Percentiles rank a stretch among this genome's conserved stretches.
Evolutionary conservation across 92 coral and sea anemone species (phyloP).

Genomic region (Diadumene lineata): DNA sequence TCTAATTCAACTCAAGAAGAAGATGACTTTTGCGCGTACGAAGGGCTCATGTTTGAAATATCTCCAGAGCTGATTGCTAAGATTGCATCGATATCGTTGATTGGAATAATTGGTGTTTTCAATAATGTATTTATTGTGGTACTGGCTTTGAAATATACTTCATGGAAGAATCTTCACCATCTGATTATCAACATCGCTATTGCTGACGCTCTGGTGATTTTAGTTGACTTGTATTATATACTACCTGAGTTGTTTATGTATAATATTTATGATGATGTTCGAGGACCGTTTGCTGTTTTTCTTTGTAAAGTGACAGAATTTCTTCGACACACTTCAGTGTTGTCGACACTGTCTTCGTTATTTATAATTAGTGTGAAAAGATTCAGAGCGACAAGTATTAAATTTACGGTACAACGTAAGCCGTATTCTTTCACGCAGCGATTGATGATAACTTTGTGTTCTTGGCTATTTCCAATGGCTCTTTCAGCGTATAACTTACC

Average conservation of each 20-base stretch:
- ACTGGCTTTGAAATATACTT: neutral
- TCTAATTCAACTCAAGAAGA: no score
- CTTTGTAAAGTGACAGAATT: neutral
- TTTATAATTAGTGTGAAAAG: neutral
- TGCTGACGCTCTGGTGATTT: neutral
- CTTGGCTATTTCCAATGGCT: neutral
- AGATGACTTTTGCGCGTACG: neutral
- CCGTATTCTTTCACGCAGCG: neutral
- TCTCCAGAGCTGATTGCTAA: neutral
- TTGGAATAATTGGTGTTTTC: neutral
- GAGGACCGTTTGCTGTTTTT: neutral
- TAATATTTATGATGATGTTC: neutral
- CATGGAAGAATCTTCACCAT: neutral
- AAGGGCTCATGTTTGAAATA: neutral
- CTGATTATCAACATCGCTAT: conserved; percentile 2
- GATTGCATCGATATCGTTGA: neutral
- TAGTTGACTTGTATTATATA: neutral
- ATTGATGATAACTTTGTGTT: neutral
- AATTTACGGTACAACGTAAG: neutral
- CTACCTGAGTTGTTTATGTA: neutral
- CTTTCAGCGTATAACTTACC: neutral
- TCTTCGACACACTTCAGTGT: neutral
- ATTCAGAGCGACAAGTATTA: neutral
- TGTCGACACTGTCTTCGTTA: neutral
- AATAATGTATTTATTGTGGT: neutral